Conservation (phyloP, 2,888 invertebrate genomes). For the Nowickia ferox region DNA sequence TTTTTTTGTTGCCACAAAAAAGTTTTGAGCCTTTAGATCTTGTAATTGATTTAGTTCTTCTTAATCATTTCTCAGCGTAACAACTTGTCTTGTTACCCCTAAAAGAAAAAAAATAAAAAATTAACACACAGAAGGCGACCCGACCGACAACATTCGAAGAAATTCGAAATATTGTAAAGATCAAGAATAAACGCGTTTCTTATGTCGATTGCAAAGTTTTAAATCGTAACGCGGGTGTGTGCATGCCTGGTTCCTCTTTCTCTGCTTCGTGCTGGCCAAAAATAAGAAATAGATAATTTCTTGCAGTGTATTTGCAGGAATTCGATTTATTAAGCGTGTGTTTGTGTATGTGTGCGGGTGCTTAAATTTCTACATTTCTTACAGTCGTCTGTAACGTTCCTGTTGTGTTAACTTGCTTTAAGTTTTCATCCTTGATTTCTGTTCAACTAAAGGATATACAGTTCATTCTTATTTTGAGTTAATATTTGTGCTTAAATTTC, state of each 20-base stretch:
- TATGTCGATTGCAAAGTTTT: constrained; percentile 22
- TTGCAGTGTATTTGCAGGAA: constrained; percentile 71
- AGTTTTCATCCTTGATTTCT: background rate
- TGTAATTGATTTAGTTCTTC: constrained; percentile 73
- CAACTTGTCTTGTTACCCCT: constrained; percentile 62
- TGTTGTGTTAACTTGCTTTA: background rate
- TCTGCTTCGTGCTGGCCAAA: background rate
- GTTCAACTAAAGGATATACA: constrained; percentile 19
- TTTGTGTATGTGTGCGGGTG: constrained; percentile 74
- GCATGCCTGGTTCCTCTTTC: constrained; percentile 1
- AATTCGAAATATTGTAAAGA: constrained; percentile 35
- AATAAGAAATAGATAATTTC: constrained; percentile 17
- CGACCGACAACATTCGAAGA: constrained; percentile 25
- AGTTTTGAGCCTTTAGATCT: constrained; percentile 70
- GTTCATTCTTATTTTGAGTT: background rate
- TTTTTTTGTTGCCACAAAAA: constrained; percentile 55
- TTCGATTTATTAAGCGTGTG: constrained; percentile 73
- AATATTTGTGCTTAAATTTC: constrained; percentile 3
- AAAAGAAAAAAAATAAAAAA: background rate
- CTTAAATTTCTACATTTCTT: constrained; percentile 56
- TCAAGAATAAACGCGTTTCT: constrained; percentile 49
- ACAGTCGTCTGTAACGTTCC: constrained; percentile 3
- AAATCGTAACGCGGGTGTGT: constrained; percentile 39
- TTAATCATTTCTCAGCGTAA: constrained; percentile 73
- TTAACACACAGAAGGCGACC: constrained; percentile 47